These are phyloP conservation scores for Eurytoma californica DNA, from an alignment of 2,888 invertebrate genomes.

Conservation along the genomic window DNA sequence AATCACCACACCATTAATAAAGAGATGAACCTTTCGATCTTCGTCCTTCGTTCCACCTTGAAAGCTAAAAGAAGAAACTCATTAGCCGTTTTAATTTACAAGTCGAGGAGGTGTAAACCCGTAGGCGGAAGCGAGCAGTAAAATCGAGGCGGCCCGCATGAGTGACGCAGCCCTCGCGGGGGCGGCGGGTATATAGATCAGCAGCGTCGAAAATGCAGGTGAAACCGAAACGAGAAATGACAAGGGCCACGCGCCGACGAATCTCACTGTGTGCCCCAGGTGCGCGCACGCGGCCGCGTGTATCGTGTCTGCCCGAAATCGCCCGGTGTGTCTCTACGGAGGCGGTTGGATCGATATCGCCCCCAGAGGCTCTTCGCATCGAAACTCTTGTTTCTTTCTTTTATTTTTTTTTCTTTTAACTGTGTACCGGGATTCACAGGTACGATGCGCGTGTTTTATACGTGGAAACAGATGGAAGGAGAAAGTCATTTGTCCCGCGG, in stretches of 20 bases:
- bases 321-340: constrained; percentile 33
- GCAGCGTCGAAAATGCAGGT: constrained; percentile 4
- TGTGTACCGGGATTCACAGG: background rate
- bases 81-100: too few relatives aligned
- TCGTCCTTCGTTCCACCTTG: too few relatives aligned
- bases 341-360: constrained; percentile 47
- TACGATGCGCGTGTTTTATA: too few relatives aligned
- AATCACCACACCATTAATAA: too few relatives aligned
- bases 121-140: background rate
- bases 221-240: constrained; percentile 21
- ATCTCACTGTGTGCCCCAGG: background rate
- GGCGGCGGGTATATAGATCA: constrained; percentile 13
- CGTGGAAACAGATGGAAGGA: too few relatives aligned
- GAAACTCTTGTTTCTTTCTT: constrained; percentile 10
- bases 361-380: background rate
- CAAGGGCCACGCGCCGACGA: background rate
- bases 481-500: too few relatives aligned
- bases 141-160: background rate
- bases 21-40: too few relatives aligned
- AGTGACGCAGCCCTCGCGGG: background rate
- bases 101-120: too few relatives aligned
- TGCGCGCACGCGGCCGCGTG: background rate
- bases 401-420: background rate
- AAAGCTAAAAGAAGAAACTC: too few relatives aligned
- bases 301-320: constrained; percentile 7